Base-by-base conservation (phyloP, 2,113 vertebrate species). In the Colistium nudipinnis region DNA sequence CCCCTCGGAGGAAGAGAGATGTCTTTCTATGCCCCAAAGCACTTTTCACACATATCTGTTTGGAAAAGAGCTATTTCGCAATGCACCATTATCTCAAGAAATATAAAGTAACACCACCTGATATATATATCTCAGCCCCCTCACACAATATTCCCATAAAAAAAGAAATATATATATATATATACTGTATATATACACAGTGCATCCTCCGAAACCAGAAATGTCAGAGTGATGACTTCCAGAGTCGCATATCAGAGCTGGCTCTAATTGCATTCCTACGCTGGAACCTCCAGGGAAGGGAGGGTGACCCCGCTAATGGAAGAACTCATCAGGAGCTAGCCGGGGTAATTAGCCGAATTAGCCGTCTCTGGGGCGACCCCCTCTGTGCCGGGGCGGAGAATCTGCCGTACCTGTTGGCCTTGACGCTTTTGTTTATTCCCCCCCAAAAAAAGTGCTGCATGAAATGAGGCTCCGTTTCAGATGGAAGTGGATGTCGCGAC, bases 341-440 rank as follows among this genome's bases (percentile, higher is more conserved):
- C 83, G 65, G 89, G 82, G 81, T 90, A 92, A 93, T 93, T 92
- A 93, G 90, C 81, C 35, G 41, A 90, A 90, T 91, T 93, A 91
- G 74, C 70, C 80, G 77, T 88, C 86, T 79, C 74, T 65, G 72
- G 79, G 74, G 71, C 88, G 89, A 90, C 90, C 88, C 77, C 55
- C 90, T 87, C 76, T 44, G 81, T 81, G 81, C 81, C 28, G 61
- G 70, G 77, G 74, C 78, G 36, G 31, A 71, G 62, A 77, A 73
- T 78, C 68, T 73, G 73, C 51, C 16, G 13, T 62, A 89, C 82
- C 81, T 77, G 75, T 59, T 75, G 71, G 61, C 74, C 51, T 30
- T 38, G 30, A 62, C 56, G 73, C 57, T 78, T n/a, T 81, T 88
- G 79, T 84, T 83, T 85, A 74, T 80, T 45, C 55, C 25, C 6